These are phyloP conservation scores for Ornithoptera alexandrae DNA, from an alignment of 2,888 invertebrate species.

Conservation along the genomic window DNA sequence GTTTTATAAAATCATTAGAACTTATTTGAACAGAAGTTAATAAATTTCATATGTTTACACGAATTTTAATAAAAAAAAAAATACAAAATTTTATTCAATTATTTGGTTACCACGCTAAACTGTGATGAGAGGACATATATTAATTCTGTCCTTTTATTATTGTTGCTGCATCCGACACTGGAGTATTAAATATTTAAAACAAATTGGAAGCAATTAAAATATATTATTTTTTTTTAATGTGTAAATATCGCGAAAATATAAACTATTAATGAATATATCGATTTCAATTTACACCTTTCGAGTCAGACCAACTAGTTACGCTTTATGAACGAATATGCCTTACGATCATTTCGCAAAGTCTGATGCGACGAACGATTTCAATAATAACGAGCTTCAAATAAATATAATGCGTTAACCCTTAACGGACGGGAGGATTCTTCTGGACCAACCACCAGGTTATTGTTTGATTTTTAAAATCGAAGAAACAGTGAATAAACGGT, in stretches of 20 bases:
- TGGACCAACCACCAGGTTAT: too few species aligned
- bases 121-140: background rate
- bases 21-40: background rate
- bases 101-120: background rate
- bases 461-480: too few species aligned
- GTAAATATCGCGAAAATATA: background rate
- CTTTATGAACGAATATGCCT: conserved; percentile 11
- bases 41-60: background rate
- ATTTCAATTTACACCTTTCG: conserved; percentile 16
- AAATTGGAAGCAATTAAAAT: background rate
- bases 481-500: too few species aligned
- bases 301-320: conserved; percentile 16
- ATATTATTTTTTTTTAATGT: background rate
- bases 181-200: background rate
- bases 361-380: conserved; percentile 38
- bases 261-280: background rate
- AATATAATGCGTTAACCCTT: conserved; percentile 28
- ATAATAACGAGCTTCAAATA: conserved; percentile 43
- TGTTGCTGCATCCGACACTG: background rate
- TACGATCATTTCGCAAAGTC: conserved; percentile 15
- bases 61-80: background rate
- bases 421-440: too few species aligned
- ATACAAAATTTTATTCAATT: background rate
- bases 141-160: too few species aligned
- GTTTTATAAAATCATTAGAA: too few species aligned